Evolutionary conservation across 2,888 invertebrate species (phyloP).

Genomic region (Diarsia brunnea): DNA sequence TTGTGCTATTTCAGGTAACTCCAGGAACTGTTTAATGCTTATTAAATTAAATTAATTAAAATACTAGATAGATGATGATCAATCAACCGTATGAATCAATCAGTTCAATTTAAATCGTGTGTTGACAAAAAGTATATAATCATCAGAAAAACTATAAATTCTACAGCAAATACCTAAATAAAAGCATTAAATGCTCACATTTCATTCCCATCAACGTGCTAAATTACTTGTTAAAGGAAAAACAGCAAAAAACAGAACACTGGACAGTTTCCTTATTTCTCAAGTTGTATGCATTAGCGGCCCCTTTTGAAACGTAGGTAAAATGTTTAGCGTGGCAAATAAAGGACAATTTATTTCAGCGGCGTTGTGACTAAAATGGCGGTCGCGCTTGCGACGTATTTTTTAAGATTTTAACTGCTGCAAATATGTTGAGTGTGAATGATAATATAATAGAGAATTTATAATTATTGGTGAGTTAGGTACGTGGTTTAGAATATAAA

Average conservation of each 20-base stretch:
- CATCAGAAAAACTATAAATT: not conserved
- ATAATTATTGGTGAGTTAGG: not conserved
- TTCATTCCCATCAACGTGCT: conserved; percentile 25
- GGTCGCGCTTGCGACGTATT: not conserved
- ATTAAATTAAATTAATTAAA: not conserved
- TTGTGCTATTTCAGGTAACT: not conserved
- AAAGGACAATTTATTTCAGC: conserved; percentile 63
- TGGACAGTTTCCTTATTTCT: conserved; percentile 47
- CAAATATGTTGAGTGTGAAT: not conserved
- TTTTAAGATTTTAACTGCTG: conserved; percentile 2
- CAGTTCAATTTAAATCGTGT: not conserved
- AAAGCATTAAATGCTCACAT: conserved; percentile 21
- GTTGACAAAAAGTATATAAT: not conserved
- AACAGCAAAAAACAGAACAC: conserved; percentile 15
- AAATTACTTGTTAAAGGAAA: conserved; percentile 51
- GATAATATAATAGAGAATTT: not conserved
- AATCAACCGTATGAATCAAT: too few species aligned
- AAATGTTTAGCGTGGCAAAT: conserved; percentile 64
- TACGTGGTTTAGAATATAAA: not conserved
- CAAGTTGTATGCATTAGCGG: conserved; percentile 52
- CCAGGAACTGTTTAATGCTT: not conserved
- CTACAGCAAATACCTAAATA: conserved; percentile 1
- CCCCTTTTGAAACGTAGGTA: conserved; percentile 50
- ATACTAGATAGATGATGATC: not conserved
- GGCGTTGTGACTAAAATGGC: conserved; percentile 45